Base-by-base conservation (phyloP, 2,888 invertebrate species). In the Agrotis exclamationis region DNA sequence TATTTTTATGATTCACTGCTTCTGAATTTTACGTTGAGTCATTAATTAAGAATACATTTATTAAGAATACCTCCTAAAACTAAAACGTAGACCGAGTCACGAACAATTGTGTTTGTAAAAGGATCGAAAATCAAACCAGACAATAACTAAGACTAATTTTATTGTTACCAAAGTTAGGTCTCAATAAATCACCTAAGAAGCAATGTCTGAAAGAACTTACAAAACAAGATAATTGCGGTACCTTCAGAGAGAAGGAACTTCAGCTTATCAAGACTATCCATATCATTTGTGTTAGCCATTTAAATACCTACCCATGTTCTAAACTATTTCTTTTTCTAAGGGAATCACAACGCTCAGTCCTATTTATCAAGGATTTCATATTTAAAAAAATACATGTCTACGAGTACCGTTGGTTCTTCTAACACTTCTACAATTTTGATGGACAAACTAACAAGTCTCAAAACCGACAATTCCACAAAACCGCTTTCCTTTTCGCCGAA, bases 401-500 rank as follows among this genome's bases (percentile, higher is more conserved):
- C n/a, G n/a, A n/a, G n/a, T 24, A 14, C 14, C 51, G 3, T 16
- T 16, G 16, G 14, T n/a, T n/a, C 6, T 13, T 24, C 9, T 9
- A 22, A 4, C 33, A 65, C 14, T 3, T 28, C n/a, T 22, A 45
- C 24, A 14, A 16, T 22, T 13, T 33, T 24, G 7, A 47, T 28
- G 13, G 1, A 44, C 11, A 22, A 28, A 50, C 28, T 56, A 63
- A 54, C 3, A 44, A 16, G 13, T n/a, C 6, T 1, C 1, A 44
- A 28, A 54, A 44, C 13, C 20, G 57, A 57, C 39, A 22, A 56
- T 33, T 16, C 13, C 44, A 44, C n/a, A 53, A 74, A 75, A 24
- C 18, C n/a, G n/a, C n/a, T n/a, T n/a, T n/a, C n/a, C n/a, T n/a
- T 51, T 56, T 14, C 20, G 45, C 1, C 3, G 51, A 24, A 9